Evolutionary conservation across 2,888 invertebrate genomes (phyloP), one percentile per base, ranked within the genome.

Genomic region (Chaetogeoica ovagalla): DNA sequence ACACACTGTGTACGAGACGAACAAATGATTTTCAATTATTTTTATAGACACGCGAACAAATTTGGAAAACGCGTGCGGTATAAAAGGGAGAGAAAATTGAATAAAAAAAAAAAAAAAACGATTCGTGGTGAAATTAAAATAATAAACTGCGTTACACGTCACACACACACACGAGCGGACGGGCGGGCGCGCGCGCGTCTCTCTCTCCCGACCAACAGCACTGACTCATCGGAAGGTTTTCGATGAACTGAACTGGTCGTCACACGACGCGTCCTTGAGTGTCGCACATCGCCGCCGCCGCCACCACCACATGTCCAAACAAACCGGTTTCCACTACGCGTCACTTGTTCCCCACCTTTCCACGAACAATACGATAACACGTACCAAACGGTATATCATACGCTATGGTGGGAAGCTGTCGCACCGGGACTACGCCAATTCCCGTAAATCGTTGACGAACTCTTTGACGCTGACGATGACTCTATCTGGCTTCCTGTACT

Each of bases 301-400:
- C 9, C 48, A 13, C 13, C 48, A 11, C 13, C 48, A 77, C 77
- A 77, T 70, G 70, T 70, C 70, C 70, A 77, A 79, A 79, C 69
- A 1, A 79, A 79, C 77, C 77, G 60, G 77, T 79, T 79, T 70
- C 9, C 9, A 21, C 30, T 30, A 17, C 69, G 52, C 55, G 70
- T 37, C 30, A 21, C 37, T 69, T 9, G 60, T 2, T 2, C 7
- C 9, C 13, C 21, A 52, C 19, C 19, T 70, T 19, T n/a, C 30
- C 7, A 63, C 70, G 37, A 75, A 70, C 77, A 71, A 63, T 70
- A 17, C 13, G 2, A 9, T 2, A 13, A 8, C 7, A 21, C n/a
- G 57, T 4, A 2, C 57, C 21, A 8, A 21, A 9, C 21, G n/a
- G 21, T 57, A 5, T 30, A 30, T 30, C 4, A 30, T 30, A 4